Base-by-base conservation (phyloP, 2,797 vertebrate genomes). In the Lindbergichthys nudifrons region DNA sequence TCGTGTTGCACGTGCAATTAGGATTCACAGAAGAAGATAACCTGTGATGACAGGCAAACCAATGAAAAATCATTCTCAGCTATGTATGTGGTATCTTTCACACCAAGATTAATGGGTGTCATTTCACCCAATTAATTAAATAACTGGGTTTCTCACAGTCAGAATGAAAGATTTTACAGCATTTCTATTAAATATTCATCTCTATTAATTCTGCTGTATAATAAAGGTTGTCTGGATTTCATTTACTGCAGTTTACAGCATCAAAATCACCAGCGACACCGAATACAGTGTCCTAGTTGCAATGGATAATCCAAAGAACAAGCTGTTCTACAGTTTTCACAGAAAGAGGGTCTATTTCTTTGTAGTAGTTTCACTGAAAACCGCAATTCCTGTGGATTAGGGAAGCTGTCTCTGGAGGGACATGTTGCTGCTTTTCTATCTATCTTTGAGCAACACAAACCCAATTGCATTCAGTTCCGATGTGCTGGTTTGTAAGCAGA, bases 301-400 rank as follows among this genome's bases (percentile, higher is more conserved):
- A 61, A 18, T 48, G 51, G 12, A 65, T 77, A 60, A 79, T 72
- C 59, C 69, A 71, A 51, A 56, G 56, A 74, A 72, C 46, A 52
- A 66, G 45, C 59, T 81, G 72, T 65, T 68, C 48, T 58, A 60
- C 41, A 18, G 39, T 43, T 71, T 68, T 21, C 21, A 41, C 12
- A 32, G 59, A 68, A 43, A 54, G 39, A 48, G 52, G 21, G 21
- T 39, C 21, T 21, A 52, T 9, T 39, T 69, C 9, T 72, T 61
- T 13, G 65, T 66, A 79, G 69, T 13, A 30, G 13, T 12, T 60
- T 2, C 14, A 65, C 12, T 61, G 39, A 62, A 78, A 59, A 43
- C 1, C 23, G 41, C 3, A 4, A 51, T 45, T 36, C 21, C 50
- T 11, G 30, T 54, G 36, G n/a, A 71, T 62, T 45, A 14, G 16